These are phyloP conservation scores for Hemithea aestivaria DNA, from an alignment of 2,888 invertebrate species.

Conservation along the genomic window DNA sequence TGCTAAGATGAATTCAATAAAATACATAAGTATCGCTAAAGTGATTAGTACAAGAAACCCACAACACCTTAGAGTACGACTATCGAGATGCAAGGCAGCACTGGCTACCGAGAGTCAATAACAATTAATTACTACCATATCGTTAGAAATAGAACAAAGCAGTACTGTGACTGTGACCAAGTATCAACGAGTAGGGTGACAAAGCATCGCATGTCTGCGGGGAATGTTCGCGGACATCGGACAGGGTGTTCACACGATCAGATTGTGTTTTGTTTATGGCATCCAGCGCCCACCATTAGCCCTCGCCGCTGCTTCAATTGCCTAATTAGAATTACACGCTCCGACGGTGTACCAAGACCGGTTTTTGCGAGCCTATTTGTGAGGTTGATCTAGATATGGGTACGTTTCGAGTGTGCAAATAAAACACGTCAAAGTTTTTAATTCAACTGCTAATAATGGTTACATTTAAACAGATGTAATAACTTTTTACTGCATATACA, in stretches of 20 bases:
- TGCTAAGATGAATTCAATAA: too few species aligned
- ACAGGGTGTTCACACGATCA: constrained; percentile 75
- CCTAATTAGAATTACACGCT: constrained; percentile 74
- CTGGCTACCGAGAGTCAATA: constrained; percentile 2
- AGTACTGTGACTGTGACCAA: constrained; percentile 13
- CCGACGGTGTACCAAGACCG: constrained; percentile 39
- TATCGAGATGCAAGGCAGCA: too few species aligned
- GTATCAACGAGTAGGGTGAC: constrained; percentile 62
- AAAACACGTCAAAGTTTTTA: constrained; percentile 16
- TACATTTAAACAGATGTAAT: too few species aligned
- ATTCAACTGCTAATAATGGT: too few species aligned
- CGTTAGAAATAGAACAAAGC: constrained; percentile 2
- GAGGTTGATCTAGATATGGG: constrained; percentile 42
- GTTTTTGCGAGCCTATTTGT: constrained; percentile 46
- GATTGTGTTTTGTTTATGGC: constrained; percentile 70
- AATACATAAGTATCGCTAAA: too few species aligned
- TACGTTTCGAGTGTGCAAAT: constrained; percentile 28
- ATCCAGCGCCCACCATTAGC: constrained; percentile 64
- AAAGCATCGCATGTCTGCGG: constrained; percentile 70
- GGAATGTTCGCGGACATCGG: constrained; percentile 60
- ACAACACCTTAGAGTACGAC: too few species aligned
- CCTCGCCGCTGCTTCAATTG: constrained; percentile 61
- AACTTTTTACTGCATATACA: too few species aligned
- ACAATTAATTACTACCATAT: constrained; percentile 15
- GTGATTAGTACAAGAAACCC: too few species aligned